Evolutionary conservation across 1,140 invertebrate species (phyloP).

Genomic region (Neodiprion pinetum): DNA sequence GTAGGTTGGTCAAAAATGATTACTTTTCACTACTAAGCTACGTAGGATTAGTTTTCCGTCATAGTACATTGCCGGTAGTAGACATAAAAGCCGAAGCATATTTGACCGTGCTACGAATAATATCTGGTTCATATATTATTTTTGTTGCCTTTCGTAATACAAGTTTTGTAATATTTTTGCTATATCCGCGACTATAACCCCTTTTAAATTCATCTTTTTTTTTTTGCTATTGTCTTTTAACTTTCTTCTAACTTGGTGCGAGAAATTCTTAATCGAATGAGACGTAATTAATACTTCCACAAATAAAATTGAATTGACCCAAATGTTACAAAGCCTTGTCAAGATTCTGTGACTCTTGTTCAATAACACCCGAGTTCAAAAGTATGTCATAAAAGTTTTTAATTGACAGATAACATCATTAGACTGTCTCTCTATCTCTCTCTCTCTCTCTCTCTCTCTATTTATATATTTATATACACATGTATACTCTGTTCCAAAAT

Average conservation of each 20-base stretch:
- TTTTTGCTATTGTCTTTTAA: not conserved
- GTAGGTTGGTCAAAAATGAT: conserved; percentile 28
- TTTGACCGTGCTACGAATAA: not conserved
- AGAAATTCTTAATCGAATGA: no score
- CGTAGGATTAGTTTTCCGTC: not conserved
- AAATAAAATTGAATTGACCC: not conserved
- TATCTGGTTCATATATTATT: not conserved
- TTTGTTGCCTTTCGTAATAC: not conserved
- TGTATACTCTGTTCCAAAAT: not conserved
- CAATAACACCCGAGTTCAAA: not conserved
- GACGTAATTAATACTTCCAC: not conserved
- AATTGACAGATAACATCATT: not conserved
- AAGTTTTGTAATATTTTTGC: conserved; percentile 1
- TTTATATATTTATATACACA: no score
- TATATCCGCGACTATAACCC: not conserved
- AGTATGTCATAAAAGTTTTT: not conserved
- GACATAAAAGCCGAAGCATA: not conserved
- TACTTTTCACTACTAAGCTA: not conserved
- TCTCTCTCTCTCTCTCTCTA: not conserved
- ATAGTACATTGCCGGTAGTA: not conserved
- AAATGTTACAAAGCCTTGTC: not conserved
- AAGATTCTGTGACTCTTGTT: not conserved
- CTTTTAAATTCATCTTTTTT: not conserved
- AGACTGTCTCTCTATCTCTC: not conserved
- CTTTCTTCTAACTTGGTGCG: no score